phyloP scores from a whole-genome alignment of 2,797 vertebrate species.

The Artibeus lituratus region DNA sequence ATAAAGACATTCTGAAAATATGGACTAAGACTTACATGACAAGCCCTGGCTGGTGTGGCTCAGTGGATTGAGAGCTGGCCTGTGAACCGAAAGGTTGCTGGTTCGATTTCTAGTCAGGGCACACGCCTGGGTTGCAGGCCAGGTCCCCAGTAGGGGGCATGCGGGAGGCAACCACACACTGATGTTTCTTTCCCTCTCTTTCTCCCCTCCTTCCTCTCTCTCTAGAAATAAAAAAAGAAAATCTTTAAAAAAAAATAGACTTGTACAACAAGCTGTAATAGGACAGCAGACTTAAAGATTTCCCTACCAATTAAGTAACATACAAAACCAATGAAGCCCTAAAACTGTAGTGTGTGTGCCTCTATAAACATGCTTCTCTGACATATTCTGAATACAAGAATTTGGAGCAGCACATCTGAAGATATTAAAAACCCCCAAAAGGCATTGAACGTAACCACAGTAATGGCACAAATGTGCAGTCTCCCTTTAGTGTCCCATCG shows the following conservation, averaged over 20 bases:
- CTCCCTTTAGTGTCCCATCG: background rate
- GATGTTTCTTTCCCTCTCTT: no score
- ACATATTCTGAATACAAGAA: slow-evolving; percentile 7
- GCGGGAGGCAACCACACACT: no score
- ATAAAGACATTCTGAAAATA: slow-evolving; percentile 26
- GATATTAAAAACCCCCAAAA: slow-evolving; percentile 17
- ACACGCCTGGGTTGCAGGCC: no score
- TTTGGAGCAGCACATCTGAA: slow-evolving; percentile 10
- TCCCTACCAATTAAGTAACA: background rate
- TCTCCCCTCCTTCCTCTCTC: no score
- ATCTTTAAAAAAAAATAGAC: background rate
- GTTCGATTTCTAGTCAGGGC: no score
- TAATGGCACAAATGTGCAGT: background rate
- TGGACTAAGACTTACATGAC: background rate
- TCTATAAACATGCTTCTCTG: background rate
- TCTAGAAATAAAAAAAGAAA: no score
- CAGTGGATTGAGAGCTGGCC: no score
- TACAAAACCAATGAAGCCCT: background rate
- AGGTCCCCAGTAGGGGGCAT: no score
- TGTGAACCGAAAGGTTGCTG: no score
- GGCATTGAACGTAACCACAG: background rate
- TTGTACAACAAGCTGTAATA: background rate
- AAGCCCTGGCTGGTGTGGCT: no score
- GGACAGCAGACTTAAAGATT: background rate
- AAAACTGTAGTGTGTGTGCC: background rate